Evolutionary conservation across 1,140 invertebrate genomes (phyloP).

Genomic region (Stegodyphus mimosarum): DNA sequence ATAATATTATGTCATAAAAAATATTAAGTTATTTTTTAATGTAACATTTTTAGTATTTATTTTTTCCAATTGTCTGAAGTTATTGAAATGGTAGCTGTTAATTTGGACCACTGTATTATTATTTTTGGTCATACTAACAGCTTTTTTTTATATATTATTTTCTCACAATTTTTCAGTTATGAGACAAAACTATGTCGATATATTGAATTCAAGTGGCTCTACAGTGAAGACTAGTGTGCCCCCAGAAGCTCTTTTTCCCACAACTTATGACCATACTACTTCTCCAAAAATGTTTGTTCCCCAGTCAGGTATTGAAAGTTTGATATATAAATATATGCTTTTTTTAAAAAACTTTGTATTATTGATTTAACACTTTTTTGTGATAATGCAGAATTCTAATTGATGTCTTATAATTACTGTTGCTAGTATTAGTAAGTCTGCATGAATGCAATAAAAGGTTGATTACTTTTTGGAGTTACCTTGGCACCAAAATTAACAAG

Average conservation of each 20-base stretch:
- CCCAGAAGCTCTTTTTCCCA: conserved; percentile 45
- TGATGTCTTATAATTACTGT: too few relatives aligned
- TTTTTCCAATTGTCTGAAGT: background rate
- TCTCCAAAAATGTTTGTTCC: conserved; percentile 34
- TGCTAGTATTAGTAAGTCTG: too few relatives aligned
- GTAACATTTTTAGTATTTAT: background rate
- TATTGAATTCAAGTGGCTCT: conserved; percentile 77
- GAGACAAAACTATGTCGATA: conserved; percentile 85
- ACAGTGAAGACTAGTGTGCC: conserved; percentile 36
- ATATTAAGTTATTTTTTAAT: too few relatives aligned
- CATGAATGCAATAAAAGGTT: too few relatives aligned
- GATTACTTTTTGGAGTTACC: too few relatives aligned
- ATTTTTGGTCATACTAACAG: background rate
- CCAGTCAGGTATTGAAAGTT: background rate
- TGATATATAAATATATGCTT: background rate
- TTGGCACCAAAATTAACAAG: too few relatives aligned
- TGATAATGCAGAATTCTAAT: too few relatives aligned
- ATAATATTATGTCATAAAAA: too few relatives aligned
- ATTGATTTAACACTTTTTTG: too few relatives aligned
- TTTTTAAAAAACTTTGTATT: too few relatives aligned
- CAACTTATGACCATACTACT: conserved; percentile 29
- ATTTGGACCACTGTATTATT: background rate
- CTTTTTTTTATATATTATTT: background rate
- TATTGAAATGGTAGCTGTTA: background rate
- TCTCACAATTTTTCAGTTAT: conserved; percentile 72